Conservation (phyloP, 2,797 vertebrate species). For the Mustela erminea region DNA sequence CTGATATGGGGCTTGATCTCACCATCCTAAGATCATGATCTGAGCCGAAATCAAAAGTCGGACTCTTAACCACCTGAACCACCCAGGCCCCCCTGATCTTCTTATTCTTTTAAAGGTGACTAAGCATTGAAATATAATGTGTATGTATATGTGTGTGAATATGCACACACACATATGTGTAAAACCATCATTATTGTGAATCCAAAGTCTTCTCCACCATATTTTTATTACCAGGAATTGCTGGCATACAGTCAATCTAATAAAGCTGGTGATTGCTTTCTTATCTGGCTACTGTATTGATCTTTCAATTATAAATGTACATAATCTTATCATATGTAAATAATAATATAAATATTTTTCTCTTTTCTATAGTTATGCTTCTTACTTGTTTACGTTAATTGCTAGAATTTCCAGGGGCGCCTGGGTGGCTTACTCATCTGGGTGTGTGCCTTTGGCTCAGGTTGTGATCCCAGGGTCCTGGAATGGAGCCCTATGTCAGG, state of each 20-base stretch:
- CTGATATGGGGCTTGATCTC: background rate
- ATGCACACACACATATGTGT: background rate
- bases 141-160: background rate
- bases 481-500: background rate
- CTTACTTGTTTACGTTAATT: conserved; percentile 49
- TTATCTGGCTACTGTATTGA: conserved; percentile 36
- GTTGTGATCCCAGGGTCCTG: background rate
- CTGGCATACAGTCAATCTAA: conserved; percentile 19
- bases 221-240: conserved; percentile 21
- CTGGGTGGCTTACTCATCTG: background rate
- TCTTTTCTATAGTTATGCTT: background rate
- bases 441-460: background rate
- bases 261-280: background rate
- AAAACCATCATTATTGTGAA: conserved; percentile 15
- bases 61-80: background rate
- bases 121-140: background rate
- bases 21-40: background rate
- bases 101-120: background rate
- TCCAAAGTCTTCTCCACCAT: conserved; percentile 19
- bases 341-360: conserved; percentile 3
- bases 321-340: conserved; percentile 46
- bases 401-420: background rate
- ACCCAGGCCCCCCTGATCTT: background rate
- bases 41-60: background rate
- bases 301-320: background rate